Base-by-base conservation (phyloP, 2,113 vertebrate species). In the Oceanodroma tethys region DNA sequence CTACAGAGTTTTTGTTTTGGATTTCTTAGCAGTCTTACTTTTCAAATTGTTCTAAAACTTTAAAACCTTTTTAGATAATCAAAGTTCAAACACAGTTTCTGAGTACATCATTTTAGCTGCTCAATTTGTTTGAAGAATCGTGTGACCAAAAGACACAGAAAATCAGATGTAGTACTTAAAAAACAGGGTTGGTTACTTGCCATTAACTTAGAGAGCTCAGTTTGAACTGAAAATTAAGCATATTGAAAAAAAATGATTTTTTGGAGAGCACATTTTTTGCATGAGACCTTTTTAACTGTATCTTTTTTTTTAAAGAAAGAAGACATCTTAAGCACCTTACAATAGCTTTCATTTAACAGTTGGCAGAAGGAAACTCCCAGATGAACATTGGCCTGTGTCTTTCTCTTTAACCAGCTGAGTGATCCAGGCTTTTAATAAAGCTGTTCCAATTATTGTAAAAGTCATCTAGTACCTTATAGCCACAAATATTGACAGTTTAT, bases 401-500 rank as follows among this genome's bases (percentile, higher is more conserved):
- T 97, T 98, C 98, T 98, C 99, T 99, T 99, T 99, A 99, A 99
- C 99, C 99, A 99, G 99, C 98, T 98, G 99, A 99, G 98, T 98
- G 99, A 99, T 99, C 99, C 98, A 97, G 98, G 99, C 99, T 99
- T 99, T 99, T 99, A 99, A 99, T 99, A 99, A 98, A 99, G 99
- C 99, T 98, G 98, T 99, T 99, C 99, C 99, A 99, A 99, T 99
- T 99, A 99, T 99, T 99, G 99, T 99, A 99, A 99, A 99, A 99
- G 99, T 99, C 99, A 99, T 99, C 99, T 98, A 98, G 98, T 98
- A 98, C 98, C 99, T 98, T 99, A 99, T 99, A 99, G 99, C 99
- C 99, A 99, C 99, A 99, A 99, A 99, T 99, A 99, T 99, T 99
- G 99, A 99, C 99, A 99, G 99, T 99, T 99, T 99, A 99, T 99